Conservation (phyloP, 2,113 vertebrate species). For the Daphoenositta chrysoptera region DNA sequence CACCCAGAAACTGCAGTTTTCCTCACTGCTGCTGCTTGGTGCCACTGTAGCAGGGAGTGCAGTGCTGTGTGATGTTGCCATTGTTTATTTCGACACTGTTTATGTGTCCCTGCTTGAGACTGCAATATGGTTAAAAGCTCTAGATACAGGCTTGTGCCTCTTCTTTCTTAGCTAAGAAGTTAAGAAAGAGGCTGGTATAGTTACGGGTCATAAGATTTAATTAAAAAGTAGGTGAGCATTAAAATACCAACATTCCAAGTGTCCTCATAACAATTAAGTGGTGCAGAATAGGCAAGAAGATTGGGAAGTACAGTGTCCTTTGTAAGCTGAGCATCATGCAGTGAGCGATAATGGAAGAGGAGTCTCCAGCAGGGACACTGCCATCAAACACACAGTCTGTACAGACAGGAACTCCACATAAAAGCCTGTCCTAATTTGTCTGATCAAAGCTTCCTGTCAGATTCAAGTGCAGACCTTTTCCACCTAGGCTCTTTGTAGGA, state of each 20-base stretch:
- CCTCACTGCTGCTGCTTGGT: background rate
- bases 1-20: background rate
- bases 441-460: constrained; percentile 24
- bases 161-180: background rate
- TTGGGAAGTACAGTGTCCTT: background rate
- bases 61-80: background rate
- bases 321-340: background rate
- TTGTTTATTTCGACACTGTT: background rate
- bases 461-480: background rate
- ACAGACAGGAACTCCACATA: background rate
- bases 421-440: constrained; percentile 37
- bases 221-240: background rate
- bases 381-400: background rate
- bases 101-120: background rate
- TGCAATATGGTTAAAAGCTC: background rate
- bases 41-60: background rate
- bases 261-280: background rate
- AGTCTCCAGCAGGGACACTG: background rate
- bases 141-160: background rate
- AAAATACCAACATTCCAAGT: background rate
- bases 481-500: background rate
- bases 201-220: background rate
- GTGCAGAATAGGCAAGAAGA: background rate
- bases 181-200: background rate
- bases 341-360: constrained; percentile 25